Conservation (phyloP, 2,113 vertebrate species). For the Charina bottae region DNA sequence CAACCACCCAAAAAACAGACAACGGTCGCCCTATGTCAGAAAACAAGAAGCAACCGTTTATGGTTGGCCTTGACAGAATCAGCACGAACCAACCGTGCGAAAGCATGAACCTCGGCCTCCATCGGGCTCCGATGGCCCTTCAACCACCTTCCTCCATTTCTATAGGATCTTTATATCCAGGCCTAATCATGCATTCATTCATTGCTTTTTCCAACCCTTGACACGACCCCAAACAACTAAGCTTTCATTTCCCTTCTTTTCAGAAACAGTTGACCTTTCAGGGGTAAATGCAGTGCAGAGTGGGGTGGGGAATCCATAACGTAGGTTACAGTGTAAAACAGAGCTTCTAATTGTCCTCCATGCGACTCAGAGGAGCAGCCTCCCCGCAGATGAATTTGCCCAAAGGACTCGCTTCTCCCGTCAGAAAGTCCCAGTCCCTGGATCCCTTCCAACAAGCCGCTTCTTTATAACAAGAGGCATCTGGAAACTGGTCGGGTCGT, state of each 20-base stretch:
- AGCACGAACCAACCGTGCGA: neutral
- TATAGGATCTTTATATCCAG: neutral
- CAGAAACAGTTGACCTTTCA: slow-evolving; percentile 19
- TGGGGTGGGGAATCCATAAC: neutral
- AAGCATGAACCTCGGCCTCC: neutral
- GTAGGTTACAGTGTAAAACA: neutral
- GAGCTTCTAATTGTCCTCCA: slow-evolving; percentile 22
- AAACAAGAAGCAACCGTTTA: slow-evolving; percentile 22
- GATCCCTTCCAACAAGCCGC: neutral
- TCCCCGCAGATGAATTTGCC: neutral
- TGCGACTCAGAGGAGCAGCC: neutral
- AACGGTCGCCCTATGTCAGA: slow-evolving; percentile 15
- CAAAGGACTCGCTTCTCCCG: neutral
- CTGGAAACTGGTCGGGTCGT: neutral
- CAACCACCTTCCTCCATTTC: neutral
- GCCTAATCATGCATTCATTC: slow-evolving; percentile 10
- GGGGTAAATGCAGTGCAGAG: neutral
- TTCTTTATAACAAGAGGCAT: neutral
- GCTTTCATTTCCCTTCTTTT: slow-evolving; percentile 22
- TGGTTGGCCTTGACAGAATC: neutral
- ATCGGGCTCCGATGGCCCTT: neutral
- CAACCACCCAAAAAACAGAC: neutral
- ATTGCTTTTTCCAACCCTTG: neutral
- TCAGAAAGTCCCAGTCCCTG: neutral
- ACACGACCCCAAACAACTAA: slow-evolving; percentile 12